A percentile compares a stretch with the other conserved stretches of the same genome.
Evolutionary conservation across 1,140 invertebrate genomes (phyloP).

Genomic region (Tigriopus japonicus): DNA sequence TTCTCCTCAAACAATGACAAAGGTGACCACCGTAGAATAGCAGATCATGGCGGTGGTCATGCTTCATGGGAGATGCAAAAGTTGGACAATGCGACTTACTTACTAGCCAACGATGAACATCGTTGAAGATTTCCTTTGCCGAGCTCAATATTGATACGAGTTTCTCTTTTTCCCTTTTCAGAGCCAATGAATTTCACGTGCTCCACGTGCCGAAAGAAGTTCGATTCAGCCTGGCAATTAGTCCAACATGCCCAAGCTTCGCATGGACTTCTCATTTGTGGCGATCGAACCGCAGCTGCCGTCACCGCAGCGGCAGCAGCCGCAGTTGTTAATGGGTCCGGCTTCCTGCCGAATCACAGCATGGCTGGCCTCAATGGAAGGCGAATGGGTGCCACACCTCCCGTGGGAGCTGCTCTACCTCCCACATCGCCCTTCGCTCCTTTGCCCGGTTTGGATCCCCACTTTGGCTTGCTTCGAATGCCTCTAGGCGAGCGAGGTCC

Average conservation of each 20-base stretch:
- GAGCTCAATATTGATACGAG: too few species aligned
- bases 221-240: conserved; percentile 76
- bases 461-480: conserved; percentile 21
- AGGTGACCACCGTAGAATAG: too few species aligned
- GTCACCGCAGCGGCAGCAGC: conserved; percentile 31
- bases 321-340: conserved; percentile 22
- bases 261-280: conserved; percentile 82
- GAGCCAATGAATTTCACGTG: conserved; percentile 87
- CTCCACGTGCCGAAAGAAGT: conserved; percentile 72
- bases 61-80: too few species aligned
- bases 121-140: too few species aligned
- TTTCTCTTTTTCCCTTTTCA: conserved; percentile 37
- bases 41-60: too few species aligned
- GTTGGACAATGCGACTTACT: too few species aligned
- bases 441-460: background rate
- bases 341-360: conserved; percentile 20
- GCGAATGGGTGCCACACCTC: too few species aligned
- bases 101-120: too few species aligned
- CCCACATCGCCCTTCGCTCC: conserved; percentile 16
- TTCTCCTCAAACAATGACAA: too few species aligned
- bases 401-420: conserved; percentile 10
- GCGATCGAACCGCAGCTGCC: conserved; percentile 38
- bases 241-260: conserved; percentile 83
- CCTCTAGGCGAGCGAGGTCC: conserved; percentile 23
- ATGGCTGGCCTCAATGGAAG: too few species aligned